Percentiles rank a stretch among this genome's conserved stretches.
Evolutionary conservation across 2,113 vertebrate genomes (phyloP).

Genomic region (Meles meles): DNA sequence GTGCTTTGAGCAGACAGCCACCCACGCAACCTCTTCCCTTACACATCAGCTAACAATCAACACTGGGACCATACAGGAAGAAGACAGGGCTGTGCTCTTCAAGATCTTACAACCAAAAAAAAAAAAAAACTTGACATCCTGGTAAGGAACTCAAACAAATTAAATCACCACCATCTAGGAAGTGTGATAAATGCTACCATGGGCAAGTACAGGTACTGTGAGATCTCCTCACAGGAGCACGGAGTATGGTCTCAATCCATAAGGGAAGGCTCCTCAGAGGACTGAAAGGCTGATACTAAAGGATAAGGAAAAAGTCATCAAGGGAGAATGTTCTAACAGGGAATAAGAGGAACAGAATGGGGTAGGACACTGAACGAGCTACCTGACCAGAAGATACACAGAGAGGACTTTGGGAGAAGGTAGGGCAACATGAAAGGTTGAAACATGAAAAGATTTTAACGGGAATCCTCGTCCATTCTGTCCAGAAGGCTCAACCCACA

Average conservation of each 20-base stretch:
- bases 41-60: background rate
- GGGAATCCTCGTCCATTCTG: background rate
- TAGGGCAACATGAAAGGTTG: too few species aligned
- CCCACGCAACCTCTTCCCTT: background rate
- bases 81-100: background rate
- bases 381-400: background rate
- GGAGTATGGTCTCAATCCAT: accelerated
- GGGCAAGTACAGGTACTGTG: background rate
- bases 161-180: background rate
- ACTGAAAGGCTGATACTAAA: background rate
- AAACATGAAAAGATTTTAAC: background rate
- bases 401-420: background rate
- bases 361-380: background rate
- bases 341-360: too few species aligned
- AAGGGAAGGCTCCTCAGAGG: background rate
- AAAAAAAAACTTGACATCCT: background rate
- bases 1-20: background rate
- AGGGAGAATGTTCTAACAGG: background rate
- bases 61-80: background rate
- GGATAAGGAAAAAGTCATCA: background rate
- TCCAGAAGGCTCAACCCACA: background rate
- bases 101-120: background rate
- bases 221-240: background rate
- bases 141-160: background rate
- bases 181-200: background rate